Evolutionary conservation across 2,888 invertebrate species (phyloP).

Genomic region (Conops quadrifasciatus): DNA sequence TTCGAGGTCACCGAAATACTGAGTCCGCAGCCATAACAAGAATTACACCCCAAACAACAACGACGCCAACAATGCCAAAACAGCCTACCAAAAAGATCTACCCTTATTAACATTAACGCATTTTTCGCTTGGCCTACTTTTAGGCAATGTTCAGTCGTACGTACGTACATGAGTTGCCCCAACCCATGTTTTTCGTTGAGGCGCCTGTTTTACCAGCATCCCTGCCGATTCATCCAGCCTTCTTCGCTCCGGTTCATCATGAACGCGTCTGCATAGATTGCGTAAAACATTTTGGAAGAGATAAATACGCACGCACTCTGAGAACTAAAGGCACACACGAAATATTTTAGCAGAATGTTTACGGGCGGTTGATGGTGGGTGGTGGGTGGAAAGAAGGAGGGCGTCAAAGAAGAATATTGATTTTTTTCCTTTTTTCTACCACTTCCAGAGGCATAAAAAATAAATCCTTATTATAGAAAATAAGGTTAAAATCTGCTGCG

Average conservation of each 20-base stretch:
- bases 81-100: slow-evolving; percentile 10
- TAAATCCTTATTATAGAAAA: background rate
- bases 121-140: slow-evolving; percentile 27
- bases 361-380: too few species aligned
- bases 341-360: too few species aligned
- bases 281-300: background rate
- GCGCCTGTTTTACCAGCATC: too few species aligned
- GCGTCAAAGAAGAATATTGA: slow-evolving; percentile 8
- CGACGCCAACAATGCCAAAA: background rate
- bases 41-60: background rate
- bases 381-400: background rate
- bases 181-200: too few species aligned
- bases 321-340: too few species aligned
- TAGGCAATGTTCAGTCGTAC: background rate
- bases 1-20: background rate
- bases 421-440: background rate
- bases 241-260: background rate
- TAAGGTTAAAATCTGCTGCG: background rate
- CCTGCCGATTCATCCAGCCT: background rate
- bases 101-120: slow-evolving; percentile 26
- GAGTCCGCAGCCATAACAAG: background rate
- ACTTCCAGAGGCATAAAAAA: background rate
- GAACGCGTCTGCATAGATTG: background rate
- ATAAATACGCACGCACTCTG: too few species aligned
- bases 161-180: background rate